These are phyloP conservation scores for Catostomus latipinnis DNA, from an alignment of 2,797 vertebrate genomes.

Conservation along the genomic window DNA sequence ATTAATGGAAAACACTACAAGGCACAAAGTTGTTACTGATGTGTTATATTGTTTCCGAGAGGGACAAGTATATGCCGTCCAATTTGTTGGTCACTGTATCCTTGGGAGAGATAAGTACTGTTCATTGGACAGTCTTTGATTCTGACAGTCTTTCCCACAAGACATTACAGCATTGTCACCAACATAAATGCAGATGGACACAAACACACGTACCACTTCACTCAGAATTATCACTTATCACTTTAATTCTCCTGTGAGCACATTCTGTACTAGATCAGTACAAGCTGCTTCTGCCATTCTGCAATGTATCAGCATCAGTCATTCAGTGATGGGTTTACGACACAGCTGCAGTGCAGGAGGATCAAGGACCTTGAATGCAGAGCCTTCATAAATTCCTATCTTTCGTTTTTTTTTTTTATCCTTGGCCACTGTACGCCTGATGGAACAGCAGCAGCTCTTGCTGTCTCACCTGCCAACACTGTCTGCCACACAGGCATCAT, in stretches of 20 bases:
- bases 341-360: constrained; percentile 39
- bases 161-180: constrained; percentile 22
- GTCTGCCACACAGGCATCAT: constrained; percentile 44
- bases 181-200: constrained; percentile 29
- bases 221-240: constrained; percentile 47
- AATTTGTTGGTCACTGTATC: constrained; percentile 63
- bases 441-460: constrained; percentile 14
- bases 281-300: constrained; percentile 49
- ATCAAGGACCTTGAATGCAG: constrained; percentile 44
- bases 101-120: constrained; percentile 61
- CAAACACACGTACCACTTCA: constrained; percentile 7
- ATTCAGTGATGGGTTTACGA: constrained; percentile 46
- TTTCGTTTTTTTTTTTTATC: constrained; percentile 51
- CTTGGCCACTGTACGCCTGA: constrained; percentile 34
- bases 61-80: constrained; percentile 25
- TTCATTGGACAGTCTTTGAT: constrained; percentile 62
- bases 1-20: no score
- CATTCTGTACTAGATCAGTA: constrained; percentile 39
- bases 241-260: constrained; percentile 45
- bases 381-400: constrained; percentile 55
- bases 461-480: constrained; percentile 45
- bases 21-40: constrained; percentile 2
- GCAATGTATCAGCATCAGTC: constrained; percentile 48
- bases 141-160: constrained; percentile 55
- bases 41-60: constrained; percentile 41